Percentiles rank a stretch among this genome's conserved stretches.
Evolutionary conservation across 1,140 invertebrate species (phyloP).

Genomic region (Venustaconcha ellipsiformis): DNA sequence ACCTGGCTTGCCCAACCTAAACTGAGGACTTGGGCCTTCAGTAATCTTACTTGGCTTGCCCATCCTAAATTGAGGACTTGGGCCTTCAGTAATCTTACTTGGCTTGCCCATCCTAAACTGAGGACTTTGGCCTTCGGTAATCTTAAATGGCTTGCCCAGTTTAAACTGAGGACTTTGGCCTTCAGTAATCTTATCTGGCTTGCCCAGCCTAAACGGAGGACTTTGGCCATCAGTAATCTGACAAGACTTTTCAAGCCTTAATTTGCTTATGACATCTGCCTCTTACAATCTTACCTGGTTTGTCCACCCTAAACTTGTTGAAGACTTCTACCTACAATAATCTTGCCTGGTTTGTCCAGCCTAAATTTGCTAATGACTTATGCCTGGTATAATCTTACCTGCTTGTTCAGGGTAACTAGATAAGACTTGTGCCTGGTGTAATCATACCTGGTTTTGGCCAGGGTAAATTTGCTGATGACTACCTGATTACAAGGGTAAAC

Average conservation of each 20-base stretch:
- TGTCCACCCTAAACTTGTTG: conserved; percentile 14
- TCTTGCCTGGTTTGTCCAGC: too few species aligned
- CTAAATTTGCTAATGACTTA: conserved; percentile 37
- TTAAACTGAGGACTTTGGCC: conserved; percentile 32
- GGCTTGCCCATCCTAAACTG: background rate
- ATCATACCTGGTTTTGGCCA: too few species aligned
- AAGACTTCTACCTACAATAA: conserved; percentile 36
- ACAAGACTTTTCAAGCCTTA: background rate
- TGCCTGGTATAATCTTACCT: conserved; percentile 8
- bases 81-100: conserved; percentile 16
- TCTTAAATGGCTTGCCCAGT: too few species aligned
- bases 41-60: too few species aligned
- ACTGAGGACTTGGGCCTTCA: conserved; percentile 38
- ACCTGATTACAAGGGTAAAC: too few species aligned
- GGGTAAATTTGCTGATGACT: too few species aligned
- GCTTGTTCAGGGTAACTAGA: too few species aligned
- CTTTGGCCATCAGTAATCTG: conserved; percentile 24
- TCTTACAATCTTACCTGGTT: conserved; percentile 11
- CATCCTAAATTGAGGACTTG: conserved; percentile 33
- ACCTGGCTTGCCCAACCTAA: background rate
- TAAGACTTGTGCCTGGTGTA: too few species aligned
- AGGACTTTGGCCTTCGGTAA: conserved; percentile 34
- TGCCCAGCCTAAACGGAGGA: conserved; percentile 24
- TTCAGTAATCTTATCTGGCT: conserved; percentile 12
- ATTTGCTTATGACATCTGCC: conserved; percentile 35